Evolutionary conservation across 2,113 vertebrate genomes (phyloP).

Genomic region (Actenoides hombroni): DNA sequence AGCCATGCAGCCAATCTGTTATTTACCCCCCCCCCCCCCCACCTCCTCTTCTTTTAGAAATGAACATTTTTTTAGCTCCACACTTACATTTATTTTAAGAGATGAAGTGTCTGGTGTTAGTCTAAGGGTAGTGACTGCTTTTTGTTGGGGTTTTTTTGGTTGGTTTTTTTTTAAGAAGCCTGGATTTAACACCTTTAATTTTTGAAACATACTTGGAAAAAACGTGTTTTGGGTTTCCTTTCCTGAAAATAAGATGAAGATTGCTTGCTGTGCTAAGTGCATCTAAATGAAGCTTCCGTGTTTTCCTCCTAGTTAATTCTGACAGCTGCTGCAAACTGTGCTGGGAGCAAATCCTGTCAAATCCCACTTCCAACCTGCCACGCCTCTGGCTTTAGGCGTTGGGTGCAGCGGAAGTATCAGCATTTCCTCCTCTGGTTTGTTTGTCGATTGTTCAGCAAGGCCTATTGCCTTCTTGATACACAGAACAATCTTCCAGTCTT

Average conservation of each 20-base stretch:
- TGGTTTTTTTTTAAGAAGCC: neutral
- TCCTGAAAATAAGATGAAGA: neutral
- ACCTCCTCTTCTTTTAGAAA: neutral
- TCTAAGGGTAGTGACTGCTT: neutral
- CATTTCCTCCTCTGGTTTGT: neutral
- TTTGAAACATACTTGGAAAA: neutral
- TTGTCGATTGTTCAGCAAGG: neutral
- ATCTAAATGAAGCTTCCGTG: neutral
- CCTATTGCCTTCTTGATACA: neutral
- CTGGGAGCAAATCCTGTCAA: neutral
- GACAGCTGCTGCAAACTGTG: neutral
- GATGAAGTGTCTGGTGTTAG: neutral
- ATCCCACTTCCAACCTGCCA: accelerated
- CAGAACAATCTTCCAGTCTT: neutral
- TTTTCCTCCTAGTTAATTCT: neutral
- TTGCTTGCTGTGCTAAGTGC: neutral
- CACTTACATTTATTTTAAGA: neutral
- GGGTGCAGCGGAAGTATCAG: neutral
- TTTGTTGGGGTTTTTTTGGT: too few species aligned
- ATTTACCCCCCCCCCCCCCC: neutral
- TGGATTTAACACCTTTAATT: neutral
- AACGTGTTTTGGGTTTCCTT: neutral
- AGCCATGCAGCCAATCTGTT: neutral
- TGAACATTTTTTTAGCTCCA: neutral
- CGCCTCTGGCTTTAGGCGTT: neutral